These are phyloP conservation scores for Diogma glabrata DNA, from an alignment of 2,888 invertebrate species.

Conservation along the genomic window DNA sequence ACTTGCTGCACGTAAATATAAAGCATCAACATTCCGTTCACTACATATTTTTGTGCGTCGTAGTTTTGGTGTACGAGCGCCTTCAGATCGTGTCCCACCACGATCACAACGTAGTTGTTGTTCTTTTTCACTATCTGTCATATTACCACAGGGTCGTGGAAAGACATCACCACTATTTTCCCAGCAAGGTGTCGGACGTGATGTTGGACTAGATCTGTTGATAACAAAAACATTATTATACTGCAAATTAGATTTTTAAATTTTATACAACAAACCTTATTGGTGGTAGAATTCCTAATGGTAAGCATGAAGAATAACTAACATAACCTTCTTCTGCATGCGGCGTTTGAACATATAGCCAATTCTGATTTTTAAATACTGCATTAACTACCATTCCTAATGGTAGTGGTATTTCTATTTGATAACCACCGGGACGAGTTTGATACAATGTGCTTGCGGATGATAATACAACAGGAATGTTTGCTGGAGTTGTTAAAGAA, in stretches of 20 bases:
- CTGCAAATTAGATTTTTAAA: neutral
- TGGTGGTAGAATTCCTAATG: slow-evolving; percentile 59
- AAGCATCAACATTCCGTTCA: slow-evolving; percentile 58
- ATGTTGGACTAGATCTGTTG: slow-evolving; percentile 37
- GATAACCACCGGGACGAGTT: slow-evolving; percentile 56
- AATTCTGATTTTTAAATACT: slow-evolving; percentile 72
- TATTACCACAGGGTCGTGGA: slow-evolving; percentile 67
- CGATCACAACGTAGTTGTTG: slow-evolving; percentile 39
- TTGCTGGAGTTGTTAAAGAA: slow-evolving; percentile 67
- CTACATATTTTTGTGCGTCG: slow-evolving; percentile 40
- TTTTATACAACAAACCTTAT: slow-evolving; percentile 19
- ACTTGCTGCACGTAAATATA: slow-evolving; percentile 52
- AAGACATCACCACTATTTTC: slow-evolving; percentile 71
- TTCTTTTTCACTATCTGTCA: slow-evolving; percentile 68
- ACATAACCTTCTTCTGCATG: slow-evolving; percentile 78
- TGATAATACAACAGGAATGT: slow-evolving; percentile 73
- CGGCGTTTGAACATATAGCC: slow-evolving; percentile 77
- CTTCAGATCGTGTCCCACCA: slow-evolving; percentile 56
- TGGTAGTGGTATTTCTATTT: slow-evolving; percentile 56
- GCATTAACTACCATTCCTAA: slow-evolving; percentile 79
- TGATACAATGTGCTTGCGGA: slow-evolving; percentile 63
- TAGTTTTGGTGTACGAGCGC: slow-evolving; percentile 43
- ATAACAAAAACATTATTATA: slow-evolving; percentile 9
- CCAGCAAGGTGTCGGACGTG: slow-evolving; percentile 66
- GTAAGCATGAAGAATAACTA: slow-evolving; percentile 62